These are phyloP conservation scores for Hippocampus kuda DNA, from an alignment of 2,797 vertebrate genomes.

Conservation along the genomic window DNA sequence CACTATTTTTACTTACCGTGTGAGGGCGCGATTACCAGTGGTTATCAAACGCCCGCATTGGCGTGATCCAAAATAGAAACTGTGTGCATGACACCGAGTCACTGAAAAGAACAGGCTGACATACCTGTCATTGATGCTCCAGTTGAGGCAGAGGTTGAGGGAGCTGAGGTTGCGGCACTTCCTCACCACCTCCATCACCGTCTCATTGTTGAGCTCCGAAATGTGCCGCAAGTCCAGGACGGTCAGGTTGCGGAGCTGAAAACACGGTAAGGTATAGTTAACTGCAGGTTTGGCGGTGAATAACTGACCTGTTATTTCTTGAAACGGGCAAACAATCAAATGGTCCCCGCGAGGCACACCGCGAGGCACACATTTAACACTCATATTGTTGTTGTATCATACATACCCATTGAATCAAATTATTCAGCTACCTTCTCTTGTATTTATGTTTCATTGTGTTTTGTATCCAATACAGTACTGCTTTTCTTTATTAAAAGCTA, in stretches of 20 bases:
- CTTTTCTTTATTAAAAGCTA: neutral
- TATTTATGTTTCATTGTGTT: neutral
- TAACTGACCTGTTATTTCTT: too few species aligned
- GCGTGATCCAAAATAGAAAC: neutral
- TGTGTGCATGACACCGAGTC: neutral
- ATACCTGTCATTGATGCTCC: slow-evolving; percentile 98
- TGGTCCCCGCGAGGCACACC: too few species aligned
- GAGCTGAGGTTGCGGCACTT: slow-evolving; percentile 89
- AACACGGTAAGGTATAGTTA: neutral
- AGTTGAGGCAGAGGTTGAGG: slow-evolving; percentile 97
- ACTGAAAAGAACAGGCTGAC: neutral
- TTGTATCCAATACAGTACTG: neutral
- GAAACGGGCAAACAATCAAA: too few species aligned
- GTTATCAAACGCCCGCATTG: neutral
- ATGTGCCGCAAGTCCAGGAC: slow-evolving; percentile 93
- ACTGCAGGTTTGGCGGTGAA: neutral
- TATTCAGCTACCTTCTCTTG: too few species aligned
- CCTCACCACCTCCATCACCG: slow-evolving; percentile 96
- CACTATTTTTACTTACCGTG: neutral
- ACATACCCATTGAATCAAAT: too few species aligned
- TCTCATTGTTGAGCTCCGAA: slow-evolving; percentile 95
- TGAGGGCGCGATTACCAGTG: neutral
- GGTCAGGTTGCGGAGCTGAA: slow-evolving; percentile 82
- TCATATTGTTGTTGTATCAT: too few species aligned
- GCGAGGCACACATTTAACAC: too few species aligned